These are phyloP conservation scores for Melieria picta DNA, from an alignment of 2,888 invertebrate species.

Conservation along the genomic window DNA sequence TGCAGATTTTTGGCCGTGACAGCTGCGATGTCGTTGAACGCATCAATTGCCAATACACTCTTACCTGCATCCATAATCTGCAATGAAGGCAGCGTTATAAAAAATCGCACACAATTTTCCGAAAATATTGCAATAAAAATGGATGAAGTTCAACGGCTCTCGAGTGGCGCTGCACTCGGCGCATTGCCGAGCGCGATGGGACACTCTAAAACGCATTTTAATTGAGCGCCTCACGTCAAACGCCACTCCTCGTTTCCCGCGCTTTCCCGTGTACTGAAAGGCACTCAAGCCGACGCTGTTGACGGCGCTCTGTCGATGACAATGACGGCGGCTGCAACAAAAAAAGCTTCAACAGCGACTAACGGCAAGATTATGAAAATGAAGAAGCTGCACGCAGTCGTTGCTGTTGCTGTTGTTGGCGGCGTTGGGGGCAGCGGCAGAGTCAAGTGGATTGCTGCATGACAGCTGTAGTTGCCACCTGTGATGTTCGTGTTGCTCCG, in stretches of 20 bases:
- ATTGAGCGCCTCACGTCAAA: conserved; percentile 19
- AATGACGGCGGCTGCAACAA: too few relatives aligned
- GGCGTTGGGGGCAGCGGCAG: too few relatives aligned
- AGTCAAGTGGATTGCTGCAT: too few relatives aligned
- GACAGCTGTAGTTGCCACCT: too few relatives aligned
- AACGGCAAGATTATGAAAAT: neutral
- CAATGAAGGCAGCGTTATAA: too few relatives aligned
- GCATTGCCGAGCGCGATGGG: neutral
- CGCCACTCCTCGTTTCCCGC: neutral
- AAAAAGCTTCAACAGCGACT: neutral
- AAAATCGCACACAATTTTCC: neutral
- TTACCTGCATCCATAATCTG: too few relatives aligned
- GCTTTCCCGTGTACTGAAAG: neutral
- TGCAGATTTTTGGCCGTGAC: too few relatives aligned
- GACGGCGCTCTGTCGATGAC: too few relatives aligned
- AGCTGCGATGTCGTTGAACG: too few relatives aligned
- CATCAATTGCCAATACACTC: too few relatives aligned
- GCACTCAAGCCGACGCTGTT: too few relatives aligned
- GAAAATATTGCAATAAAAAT: conserved; percentile 1
- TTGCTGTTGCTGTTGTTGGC: too few relatives aligned
- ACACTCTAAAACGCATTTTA: conserved; percentile 24
- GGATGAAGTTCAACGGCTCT: conserved; percentile 3
- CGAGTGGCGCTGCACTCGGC: neutral
- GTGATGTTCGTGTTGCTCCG: neutral
- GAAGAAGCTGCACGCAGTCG: neutral